Base-by-base conservation (phyloP, 2,888 invertebrate genomes). In the Cheiracanthium punctorium region DNA sequence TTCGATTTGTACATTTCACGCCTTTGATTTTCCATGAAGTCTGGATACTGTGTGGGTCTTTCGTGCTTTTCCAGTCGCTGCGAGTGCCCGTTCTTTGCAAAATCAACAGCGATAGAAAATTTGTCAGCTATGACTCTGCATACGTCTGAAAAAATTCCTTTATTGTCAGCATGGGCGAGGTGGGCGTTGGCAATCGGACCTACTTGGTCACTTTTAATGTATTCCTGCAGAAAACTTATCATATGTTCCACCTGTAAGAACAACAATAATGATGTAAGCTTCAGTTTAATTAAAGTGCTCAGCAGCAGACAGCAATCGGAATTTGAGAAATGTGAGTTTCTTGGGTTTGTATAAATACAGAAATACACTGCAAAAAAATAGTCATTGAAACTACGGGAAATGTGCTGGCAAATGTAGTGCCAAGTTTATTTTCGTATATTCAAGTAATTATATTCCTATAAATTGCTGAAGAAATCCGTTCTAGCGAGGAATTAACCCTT, bases 101-200 rank as follows among this genome's bases (percentile, higher is more conserved):
- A 89, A 65, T 89, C 89, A 2, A 89, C 81, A 43, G 89, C 87
- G 29, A 64, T 41, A 0, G 85, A 84, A 28, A 87, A 88, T 64
- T 89, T 89, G 0, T 76, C 43, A 1, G 88, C 89, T 12, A 89
- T 73, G 12, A 5, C 24, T 5, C 5, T 8, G 58, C 58, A 58
- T 1, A 58, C 2, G 1, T 20, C 4, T 5, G 58, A 24, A 58
- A 17, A 5, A 1, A 58, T 24, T 5, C 58, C 58, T 5, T 4
- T 58, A 10, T 41, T 8, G 70, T 89, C 89, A 12, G 89, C 88
- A 52, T 77, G 81, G 12, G 88, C 89, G 2, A 89, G 74, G 72
- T 89, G 89, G 12, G 89, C 88, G 69, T 79, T 89, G 8, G 88
- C 89, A n/a, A 89, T 87, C 2, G 67, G 29, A 32, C 89, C 89